A percentile compares a stretch with the other conserved stretches of the same genome.
Evolutionary conservation across 1,140 invertebrate genomes (phyloP).

Genomic region (Asobara japonica): DNA sequence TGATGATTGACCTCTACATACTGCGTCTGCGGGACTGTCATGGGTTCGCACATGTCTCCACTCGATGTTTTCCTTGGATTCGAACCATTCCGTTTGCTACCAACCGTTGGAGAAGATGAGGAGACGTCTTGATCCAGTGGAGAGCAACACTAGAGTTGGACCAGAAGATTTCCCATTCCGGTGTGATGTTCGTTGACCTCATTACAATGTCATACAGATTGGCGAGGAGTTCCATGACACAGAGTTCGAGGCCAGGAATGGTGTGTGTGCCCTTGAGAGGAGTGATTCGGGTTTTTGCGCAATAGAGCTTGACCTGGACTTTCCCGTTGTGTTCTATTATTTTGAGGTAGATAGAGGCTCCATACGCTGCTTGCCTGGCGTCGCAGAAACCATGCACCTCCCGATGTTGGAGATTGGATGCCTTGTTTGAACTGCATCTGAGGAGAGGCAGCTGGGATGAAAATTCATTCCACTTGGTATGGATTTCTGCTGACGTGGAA

Average conservation of each 20-base stretch:
- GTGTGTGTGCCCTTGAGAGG: slow-evolving; percentile 35
- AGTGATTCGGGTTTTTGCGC: slow-evolving; percentile 44
- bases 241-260: slow-evolving; percentile 47
- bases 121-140: slow-evolving; percentile 37
- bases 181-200: slow-evolving; percentile 29
- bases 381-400: slow-evolving; percentile 54
- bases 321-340: slow-evolving; percentile 16
- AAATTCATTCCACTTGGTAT: slow-evolving; percentile 34
- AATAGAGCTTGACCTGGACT: slow-evolving; percentile 2
- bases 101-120: slow-evolving; percentile 50
- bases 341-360: slow-evolving; percentile 48
- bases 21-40: slow-evolving; percentile 50
- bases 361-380: slow-evolving; percentile 44
- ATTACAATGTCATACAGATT: slow-evolving; percentile 33
- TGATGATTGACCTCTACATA: slow-evolving; percentile 45
- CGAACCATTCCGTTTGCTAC: slow-evolving; percentile 55
- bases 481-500: slow-evolving; percentile 21
- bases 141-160: slow-evolving; percentile 52
- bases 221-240: slow-evolving; percentile 51
- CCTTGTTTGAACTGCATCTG: slow-evolving; percentile 24
- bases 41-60: slow-evolving; percentile 48
- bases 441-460: slow-evolving; percentile 19
- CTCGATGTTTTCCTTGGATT: slow-evolving; percentile 44
- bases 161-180: slow-evolving; percentile 49
- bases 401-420: background rate